Base-by-base conservation (phyloP, 1,140 invertebrate species). In the Drosophila hydei region DNA sequence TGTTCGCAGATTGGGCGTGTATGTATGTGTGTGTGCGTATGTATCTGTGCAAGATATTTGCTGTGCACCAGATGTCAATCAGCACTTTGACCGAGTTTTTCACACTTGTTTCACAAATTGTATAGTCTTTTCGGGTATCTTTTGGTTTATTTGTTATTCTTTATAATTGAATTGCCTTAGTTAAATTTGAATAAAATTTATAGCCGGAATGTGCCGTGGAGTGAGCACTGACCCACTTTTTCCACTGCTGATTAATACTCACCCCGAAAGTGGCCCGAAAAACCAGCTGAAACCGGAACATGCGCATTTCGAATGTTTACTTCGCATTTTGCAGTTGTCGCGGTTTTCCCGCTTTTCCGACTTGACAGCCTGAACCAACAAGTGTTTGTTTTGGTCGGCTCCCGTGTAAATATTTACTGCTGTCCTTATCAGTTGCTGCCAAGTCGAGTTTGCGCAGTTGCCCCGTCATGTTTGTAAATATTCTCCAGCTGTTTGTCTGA, bases 351-450 rank as follows among this genome's bases (percentile, higher is more conserved):
- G 47, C 40, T 42, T 60, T 48, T 40, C 48, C 47, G 43, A 19
- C 36, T 25, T 33, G n/a, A 56, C 47, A 25, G 21, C 19, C 50
- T 8, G 18, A 18, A 5, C 9, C 80, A 78, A 87, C 83, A 87
- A 87, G 83, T 87, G 78, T 78, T 87, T 81, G 83, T 88, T 88
- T 88, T 88, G 78, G 61, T 71, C 55, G 50, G 42, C 27, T 63
- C 52, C 8, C 8, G 40, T 40, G 77, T 81, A 88, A 87, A 87
- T 88, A 87, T 88, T 87, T 81, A 77, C 75, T 1, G 14, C 0
- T 9, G 43, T 27, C 36, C 42, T 68, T 69, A 69, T 73, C 71
- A 68, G 50, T 18, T 42, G 40, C 9, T 27, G 30, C 8, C 47
- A 38, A 33, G 12, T 62, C 9, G 80, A 81, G 83, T 87, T 64